These are phyloP conservation scores for Scaptomyza tumidula DNA, from an alignment of 2,888 invertebrate genomes.

Conservation along the genomic window DNA sequence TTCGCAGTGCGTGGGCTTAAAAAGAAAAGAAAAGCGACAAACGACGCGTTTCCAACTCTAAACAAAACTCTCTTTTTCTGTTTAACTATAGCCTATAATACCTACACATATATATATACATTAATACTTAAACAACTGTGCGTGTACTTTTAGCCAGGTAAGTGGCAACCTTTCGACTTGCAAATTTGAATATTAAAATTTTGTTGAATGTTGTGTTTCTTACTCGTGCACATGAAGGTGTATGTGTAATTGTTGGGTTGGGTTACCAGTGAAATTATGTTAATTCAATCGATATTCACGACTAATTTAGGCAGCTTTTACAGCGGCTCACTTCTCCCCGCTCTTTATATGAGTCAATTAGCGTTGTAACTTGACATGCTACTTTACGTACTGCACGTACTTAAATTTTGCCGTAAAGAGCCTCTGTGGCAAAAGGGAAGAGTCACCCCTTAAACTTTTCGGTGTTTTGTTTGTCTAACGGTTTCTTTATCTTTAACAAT, in stretches of 20 bases:
- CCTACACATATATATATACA: constrained; percentile 21
- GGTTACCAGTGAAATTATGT: constrained; percentile 56
- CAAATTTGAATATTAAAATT: constrained; percentile 34
- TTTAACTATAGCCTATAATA: constrained; percentile 31
- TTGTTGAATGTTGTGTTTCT: constrained; percentile 7
- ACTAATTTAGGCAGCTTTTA: constrained; percentile 43
- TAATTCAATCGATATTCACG: constrained; percentile 69
- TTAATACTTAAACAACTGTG: constrained; percentile 25
- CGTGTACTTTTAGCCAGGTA: constrained; percentile 52
- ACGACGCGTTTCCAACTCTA: constrained; percentile 38
- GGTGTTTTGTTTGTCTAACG: neutral
- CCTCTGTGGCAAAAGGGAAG: constrained; percentile 2
- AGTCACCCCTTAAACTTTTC: neutral
- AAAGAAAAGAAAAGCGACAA: constrained; percentile 18
- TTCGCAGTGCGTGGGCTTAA: constrained; percentile 37
- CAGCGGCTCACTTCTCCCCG: neutral
- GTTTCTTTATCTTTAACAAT: constrained; percentile 58
- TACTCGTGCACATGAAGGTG: constrained; percentile 20
- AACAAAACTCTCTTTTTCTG: constrained; percentile 41
- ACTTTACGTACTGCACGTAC: constrained; percentile 42
- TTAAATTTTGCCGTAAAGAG: neutral
- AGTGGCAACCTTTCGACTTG: constrained; percentile 48
- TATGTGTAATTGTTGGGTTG: constrained; percentile 46
- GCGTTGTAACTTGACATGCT: constrained; percentile 66
- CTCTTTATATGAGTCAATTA: constrained; percentile 64